Conservation (phyloP, 2,797 vertebrate genomes). For the Decapterus maruadsi region DNA sequence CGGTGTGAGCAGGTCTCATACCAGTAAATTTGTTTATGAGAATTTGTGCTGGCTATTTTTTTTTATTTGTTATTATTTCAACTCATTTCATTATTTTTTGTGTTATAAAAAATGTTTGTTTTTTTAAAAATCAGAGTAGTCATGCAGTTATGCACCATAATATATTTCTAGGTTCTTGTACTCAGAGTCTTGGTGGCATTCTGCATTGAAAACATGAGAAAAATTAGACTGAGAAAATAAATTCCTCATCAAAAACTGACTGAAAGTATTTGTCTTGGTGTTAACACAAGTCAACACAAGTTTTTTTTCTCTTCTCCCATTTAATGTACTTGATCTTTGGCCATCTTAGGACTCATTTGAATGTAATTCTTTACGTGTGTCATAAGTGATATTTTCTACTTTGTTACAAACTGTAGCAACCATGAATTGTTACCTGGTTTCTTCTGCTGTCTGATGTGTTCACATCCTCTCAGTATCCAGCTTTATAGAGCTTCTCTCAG, state of each 20-base stretch:
- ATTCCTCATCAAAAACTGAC: slow-evolving; percentile 26
- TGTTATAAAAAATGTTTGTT: slow-evolving; percentile 14
- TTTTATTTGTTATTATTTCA: slow-evolving; percentile 59
- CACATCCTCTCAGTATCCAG: slow-evolving; percentile 63
- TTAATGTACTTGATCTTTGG: slow-evolving; percentile 38
- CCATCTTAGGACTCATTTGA: slow-evolving; percentile 69
- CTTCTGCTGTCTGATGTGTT: slow-evolving; percentile 58
- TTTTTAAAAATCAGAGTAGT: slow-evolving; percentile 1
- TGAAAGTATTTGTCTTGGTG: slow-evolving; percentile 56
- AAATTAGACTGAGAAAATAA: slow-evolving; percentile 25
- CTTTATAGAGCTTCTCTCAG: slow-evolving; percentile 71
- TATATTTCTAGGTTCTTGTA: slow-evolving; percentile 45
- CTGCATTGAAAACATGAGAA: slow-evolving; percentile 33
- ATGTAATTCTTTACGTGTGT: slow-evolving; percentile 65
- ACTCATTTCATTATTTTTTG: slow-evolving; percentile 37
- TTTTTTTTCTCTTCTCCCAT: slow-evolving; percentile 23
- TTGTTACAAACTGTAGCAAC: slow-evolving; percentile 55
- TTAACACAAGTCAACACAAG: slow-evolving; percentile 25
- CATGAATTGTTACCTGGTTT: slow-evolving; percentile 48
- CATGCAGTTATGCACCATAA: slow-evolving; percentile 24
- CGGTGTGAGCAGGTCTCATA: slow-evolving; percentile 84
- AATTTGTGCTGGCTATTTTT: slow-evolving; percentile 50
- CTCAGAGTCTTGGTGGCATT: slow-evolving; percentile 41
- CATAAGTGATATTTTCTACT: slow-evolving; percentile 50
- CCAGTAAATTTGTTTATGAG: slow-evolving; percentile 48